A percentile compares a stretch with the other conserved stretches of the same genome.
phyloP scores from a whole-genome alignment of 2,113 vertebrate genomes.

The Corythornis vintsioides region DNA sequence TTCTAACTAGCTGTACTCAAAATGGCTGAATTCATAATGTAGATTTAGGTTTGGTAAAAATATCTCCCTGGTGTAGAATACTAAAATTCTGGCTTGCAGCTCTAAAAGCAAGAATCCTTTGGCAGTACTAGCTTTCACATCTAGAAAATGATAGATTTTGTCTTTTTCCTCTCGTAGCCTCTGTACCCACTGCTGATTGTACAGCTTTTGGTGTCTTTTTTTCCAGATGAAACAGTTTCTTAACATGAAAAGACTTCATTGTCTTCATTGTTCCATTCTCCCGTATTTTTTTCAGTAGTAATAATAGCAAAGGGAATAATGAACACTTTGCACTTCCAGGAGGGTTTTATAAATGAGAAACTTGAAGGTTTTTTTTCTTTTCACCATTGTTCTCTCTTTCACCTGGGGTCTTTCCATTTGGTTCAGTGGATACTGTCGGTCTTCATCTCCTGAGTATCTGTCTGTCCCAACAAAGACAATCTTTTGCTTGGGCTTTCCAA shows the following conservation, averaged over 20 bases:
- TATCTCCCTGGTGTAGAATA: background rate
- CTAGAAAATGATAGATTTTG: background rate
- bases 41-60: background rate
- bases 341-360: background rate
- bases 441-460: background rate
- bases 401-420: background rate
- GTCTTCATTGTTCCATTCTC: background rate
- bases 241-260: background rate
- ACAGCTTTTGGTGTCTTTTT: background rate
- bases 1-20: background rate
- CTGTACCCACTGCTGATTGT: background rate
- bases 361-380: background rate
- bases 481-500: background rate
- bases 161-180: background rate
- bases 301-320: background rate
- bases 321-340: background rate
- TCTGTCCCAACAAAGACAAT: background rate
- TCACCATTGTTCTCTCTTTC: accelerated
- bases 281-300: background rate
- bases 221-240: background rate
- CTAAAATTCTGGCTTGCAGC: background rate
- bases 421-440: background rate
- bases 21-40: background rate
- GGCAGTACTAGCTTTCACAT: background rate
- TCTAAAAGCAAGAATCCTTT: background rate